Base-by-base conservation (phyloP, 2,113 vertebrate species). In the Boulengeromyrus knoepffleri region DNA sequence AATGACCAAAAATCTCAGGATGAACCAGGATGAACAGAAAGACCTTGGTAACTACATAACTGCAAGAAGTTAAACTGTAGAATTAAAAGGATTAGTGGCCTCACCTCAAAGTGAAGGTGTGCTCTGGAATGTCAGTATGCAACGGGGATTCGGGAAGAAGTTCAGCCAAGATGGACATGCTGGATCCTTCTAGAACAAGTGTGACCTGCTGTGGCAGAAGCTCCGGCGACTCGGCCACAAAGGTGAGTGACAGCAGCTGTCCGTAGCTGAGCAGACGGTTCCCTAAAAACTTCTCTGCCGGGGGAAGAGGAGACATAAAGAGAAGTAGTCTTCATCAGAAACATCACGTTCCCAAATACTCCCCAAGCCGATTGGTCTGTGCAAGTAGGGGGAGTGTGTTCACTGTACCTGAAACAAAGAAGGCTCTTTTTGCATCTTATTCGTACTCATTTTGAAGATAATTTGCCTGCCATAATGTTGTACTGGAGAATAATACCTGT, bases 201-300 rank as follows among this genome's bases (percentile, higher is more conserved):
- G 93, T 92, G 90, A 96, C 58, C 0, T 6, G 90, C 42, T 90
- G 0, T 1, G 94, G 91, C 92, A 93, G 90, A 42, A 94, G 93
- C 83, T 95, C 50, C 0, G 89, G 83, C 24, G 90, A 91, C 86
- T 97, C 96, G 0, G 90, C 94, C 62, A 89, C 89, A 94, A 98
- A 96, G 90, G 94, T 94, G 93, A 98, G 91, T 5, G 94, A 95
- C 91, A 99, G 95, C 88, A 93, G 91, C 93, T 97, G 97, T 88
- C 97, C 95, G 0, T 99, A 99, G 94, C 97, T 98, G 93, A 97
- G 90, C 88, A 88, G 92, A 92, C 96, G 97, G 91, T 96, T 93
- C 91, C 96, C 96, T 92, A 98, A 95, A 93, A 98, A 99, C 92
- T 95, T 97, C 89, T 94, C 98, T 99, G 92, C 0, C 84, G 9